Evolutionary conservation across 1,140 invertebrate genomes (phyloP).

Genomic region (Phthorimaea operculella): DNA sequence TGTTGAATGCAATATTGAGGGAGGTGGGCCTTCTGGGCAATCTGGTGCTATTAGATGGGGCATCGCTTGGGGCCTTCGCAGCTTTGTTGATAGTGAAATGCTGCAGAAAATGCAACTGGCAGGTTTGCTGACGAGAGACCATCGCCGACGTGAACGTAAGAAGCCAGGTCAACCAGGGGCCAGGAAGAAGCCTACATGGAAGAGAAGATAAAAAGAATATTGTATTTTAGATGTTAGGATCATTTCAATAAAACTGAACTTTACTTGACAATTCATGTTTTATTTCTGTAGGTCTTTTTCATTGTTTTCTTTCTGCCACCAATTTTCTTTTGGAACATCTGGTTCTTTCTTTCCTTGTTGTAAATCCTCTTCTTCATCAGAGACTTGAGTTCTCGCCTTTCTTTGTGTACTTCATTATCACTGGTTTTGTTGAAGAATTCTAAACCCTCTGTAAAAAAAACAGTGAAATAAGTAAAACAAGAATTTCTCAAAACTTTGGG

Average conservation of each 20-base stretch:
- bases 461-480: not conserved
- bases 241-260: constrained; percentile 1
- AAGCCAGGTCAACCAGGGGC: constrained; percentile 94
- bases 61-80: constrained; percentile 80
- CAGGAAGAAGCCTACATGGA: constrained; percentile 94
- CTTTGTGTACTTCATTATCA: constrained; percentile 45
- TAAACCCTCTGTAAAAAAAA: constrained; percentile 69
- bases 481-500: not conserved
- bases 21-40: constrained; percentile 79
- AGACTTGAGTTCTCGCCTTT: constrained; percentile 70
- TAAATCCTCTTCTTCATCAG: constrained; percentile 71
- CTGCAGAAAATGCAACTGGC: constrained; percentile 92
- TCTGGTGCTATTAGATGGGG: constrained; percentile 88
- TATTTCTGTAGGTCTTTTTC: constrained; percentile 48
- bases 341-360: constrained; percentile 69
- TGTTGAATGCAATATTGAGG: constrained; percentile 79
- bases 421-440: constrained; percentile 66
- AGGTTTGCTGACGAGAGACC: constrained; percentile 88
- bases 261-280: constrained; percentile 12
- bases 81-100: constrained; percentile 82
- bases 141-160: constrained; percentile 86
- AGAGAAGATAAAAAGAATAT: constrained; percentile 76
- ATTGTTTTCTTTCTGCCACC: constrained; percentile 50
- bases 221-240: not conserved
- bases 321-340: constrained; percentile 65